These are phyloP conservation scores for Pelecanus crispus DNA, from an alignment of 2,113 vertebrate genomes.

Conservation along the genomic window DNA sequence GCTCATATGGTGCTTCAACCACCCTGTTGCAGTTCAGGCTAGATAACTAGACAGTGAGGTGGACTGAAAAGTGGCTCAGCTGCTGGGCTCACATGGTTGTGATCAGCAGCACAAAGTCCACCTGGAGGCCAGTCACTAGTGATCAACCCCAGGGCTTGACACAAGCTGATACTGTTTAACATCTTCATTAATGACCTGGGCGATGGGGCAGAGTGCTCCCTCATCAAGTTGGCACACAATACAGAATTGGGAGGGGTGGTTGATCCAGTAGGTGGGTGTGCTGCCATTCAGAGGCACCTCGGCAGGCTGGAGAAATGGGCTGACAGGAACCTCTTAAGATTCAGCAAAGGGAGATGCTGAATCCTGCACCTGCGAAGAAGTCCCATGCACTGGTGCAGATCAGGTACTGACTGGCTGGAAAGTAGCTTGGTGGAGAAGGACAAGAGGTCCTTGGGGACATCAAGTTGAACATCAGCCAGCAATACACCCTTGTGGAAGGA, in stretches of 20 bases:
- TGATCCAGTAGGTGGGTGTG: neutral
- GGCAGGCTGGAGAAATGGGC: neutral
- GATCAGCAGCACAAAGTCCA: neutral
- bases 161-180: neutral
- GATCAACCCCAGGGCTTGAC: no score
- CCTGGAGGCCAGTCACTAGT: neutral
- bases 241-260: neutral
- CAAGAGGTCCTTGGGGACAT: neutral
- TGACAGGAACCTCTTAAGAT: neutral
- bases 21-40: neutral
- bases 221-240: neutral
- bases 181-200: neutral
- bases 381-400: neutral
- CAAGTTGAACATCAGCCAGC: neutral
- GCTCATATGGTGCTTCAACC: neutral
- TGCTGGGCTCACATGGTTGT: neutral
- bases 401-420: neutral
- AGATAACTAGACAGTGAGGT: neutral
- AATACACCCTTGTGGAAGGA: neutral
- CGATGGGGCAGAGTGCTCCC: fast-evolving
- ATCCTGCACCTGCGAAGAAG: neutral
- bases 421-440: neutral
- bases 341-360: neutral
- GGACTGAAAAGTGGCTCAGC: neutral
- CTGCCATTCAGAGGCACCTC: neutral